Base-by-base conservation (phyloP, 2,797 vertebrate species). In the Amniataba percoides region DNA sequence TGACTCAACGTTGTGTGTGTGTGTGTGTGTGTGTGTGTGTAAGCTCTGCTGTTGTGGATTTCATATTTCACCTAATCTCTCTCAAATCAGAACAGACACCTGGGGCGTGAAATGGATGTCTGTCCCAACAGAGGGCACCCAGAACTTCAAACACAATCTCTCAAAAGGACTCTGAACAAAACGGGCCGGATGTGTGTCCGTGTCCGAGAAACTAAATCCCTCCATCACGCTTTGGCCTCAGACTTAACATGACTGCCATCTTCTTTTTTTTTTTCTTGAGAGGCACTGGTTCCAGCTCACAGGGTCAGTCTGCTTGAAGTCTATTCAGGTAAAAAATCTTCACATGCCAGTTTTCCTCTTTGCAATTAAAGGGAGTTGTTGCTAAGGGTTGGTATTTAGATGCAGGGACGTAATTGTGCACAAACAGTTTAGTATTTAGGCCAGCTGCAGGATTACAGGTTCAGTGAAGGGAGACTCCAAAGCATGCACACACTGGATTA, bases 91-190 rank as follows among this genome's bases (percentile, higher is more conserved):
- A 84, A 67, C 74, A 57, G 83, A 76, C 83, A 86, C 87, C 80
- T 69, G 84, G 82, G 86, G 86, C 68, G 39, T 88, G 86, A 92
- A 90, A 90, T 87, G 73, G 83, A 84, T 77, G 82, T 82, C 61
- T 62, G 66, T 82, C 70, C 79, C 71, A 36, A 73, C 55, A 83
- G 70, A 84, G 46, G 74, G 48, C 77, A 81, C 59, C 63, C 62
- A 58, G 21, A 48, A 67, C 81, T 74, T 83, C 74, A 81, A 77
- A 86, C 52, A 63, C 49, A 71, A 77, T 82, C 72, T 12, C 49
- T 62, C 75, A 48, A 67, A 77, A 70, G 51, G 40, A 77, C 25
- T 57, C 31, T 2, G 58, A 59, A 79, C 45, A 52, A 52, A 77
- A 76, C 18, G 0, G 1, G 39, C 14, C 14, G 23, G 48, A 43